Evolutionary conservation across 1,140 invertebrate species (phyloP).

Genomic region (Coptotermes formosanus): DNA sequence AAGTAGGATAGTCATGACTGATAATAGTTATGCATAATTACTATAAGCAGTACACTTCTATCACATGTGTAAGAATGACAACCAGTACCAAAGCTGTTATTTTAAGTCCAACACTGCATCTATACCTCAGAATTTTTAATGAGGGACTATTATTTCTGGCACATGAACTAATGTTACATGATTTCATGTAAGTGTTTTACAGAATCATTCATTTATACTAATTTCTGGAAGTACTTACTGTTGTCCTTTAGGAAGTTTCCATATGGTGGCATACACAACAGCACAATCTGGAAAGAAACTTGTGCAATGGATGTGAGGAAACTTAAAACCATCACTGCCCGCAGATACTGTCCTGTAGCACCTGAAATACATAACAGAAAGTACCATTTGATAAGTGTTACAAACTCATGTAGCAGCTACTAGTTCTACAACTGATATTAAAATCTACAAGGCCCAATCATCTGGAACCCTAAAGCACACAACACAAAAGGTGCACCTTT

Average conservation of each 20-base stretch:
- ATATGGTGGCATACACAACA: slow-evolving; percentile 65
- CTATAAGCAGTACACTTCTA: no score
- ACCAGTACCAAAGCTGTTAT: no score
- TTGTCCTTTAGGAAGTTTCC: slow-evolving; percentile 55
- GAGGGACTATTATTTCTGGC: no score
- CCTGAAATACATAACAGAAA: slow-evolving; percentile 49
- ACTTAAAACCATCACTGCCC: slow-evolving; percentile 63
- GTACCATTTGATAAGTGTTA: background rate
- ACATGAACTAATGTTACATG: no score
- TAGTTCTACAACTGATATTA: background rate
- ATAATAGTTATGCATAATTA: no score
- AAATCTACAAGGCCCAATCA: background rate
- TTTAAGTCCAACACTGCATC: no score
- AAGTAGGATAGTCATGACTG: no score
- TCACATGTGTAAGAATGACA: no score
- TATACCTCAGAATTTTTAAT: no score
- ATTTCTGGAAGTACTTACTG: background rate
- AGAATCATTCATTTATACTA: no score
- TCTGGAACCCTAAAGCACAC: background rate
- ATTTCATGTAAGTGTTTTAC: no score
- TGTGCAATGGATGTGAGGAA: slow-evolving; percentile 65
- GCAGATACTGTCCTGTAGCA: slow-evolving; percentile 70
- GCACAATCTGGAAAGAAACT: slow-evolving; percentile 73
- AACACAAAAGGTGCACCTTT: background rate
- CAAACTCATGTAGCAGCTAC: background rate